phyloP scores from a whole-genome alignment of 2,888 invertebrate genomes.

The Melieria omissa region DNA sequence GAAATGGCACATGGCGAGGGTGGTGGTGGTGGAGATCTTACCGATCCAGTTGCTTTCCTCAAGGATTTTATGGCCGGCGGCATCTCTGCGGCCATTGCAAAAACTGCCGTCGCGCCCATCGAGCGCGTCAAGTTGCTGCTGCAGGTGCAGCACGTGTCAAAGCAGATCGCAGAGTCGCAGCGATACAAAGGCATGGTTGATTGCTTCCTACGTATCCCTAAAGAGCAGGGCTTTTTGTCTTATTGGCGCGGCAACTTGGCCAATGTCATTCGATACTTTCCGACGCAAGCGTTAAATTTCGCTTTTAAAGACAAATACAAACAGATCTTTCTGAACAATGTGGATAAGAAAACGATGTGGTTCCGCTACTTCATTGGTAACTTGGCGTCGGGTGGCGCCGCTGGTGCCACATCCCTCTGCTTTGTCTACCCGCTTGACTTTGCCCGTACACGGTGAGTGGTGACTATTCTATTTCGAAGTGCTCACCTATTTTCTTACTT shows the following conservation, averaged over 20 bases:
- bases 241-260: slow-evolving; percentile 92
- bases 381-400: slow-evolving; percentile 88
- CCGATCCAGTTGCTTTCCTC: slow-evolving; percentile 79
- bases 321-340: slow-evolving; percentile 68
- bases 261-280: slow-evolving; percentile 90
- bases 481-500: neutral
- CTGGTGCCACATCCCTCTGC: slow-evolving; percentile 88
- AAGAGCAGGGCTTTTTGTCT: slow-evolving; percentile 81
- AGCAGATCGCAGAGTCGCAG: slow-evolving; percentile 81
- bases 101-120: slow-evolving; percentile 90
- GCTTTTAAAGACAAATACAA: slow-evolving; percentile 93
- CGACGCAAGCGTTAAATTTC: slow-evolving; percentile 90
- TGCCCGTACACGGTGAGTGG: slow-evolving; percentile 78
- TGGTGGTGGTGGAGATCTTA: slow-evolving; percentile 34
- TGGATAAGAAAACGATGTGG: slow-evolving; percentile 86
- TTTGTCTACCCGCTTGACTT: slow-evolving; percentile 93
- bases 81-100: slow-evolving; percentile 87
- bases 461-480: neutral
- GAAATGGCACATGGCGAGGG: slow-evolving; percentile 17
- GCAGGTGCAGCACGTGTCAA: slow-evolving; percentile 89
- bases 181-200: slow-evolving; percentile 88
- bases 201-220: slow-evolving; percentile 81
- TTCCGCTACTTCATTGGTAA: slow-evolving; percentile 85
- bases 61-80: slow-evolving; percentile 91
- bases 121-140: slow-evolving; percentile 90